phyloP scores from a whole-genome alignment of 1,140 invertebrate genomes.

The Brachionus asplanchnoidis region DNA sequence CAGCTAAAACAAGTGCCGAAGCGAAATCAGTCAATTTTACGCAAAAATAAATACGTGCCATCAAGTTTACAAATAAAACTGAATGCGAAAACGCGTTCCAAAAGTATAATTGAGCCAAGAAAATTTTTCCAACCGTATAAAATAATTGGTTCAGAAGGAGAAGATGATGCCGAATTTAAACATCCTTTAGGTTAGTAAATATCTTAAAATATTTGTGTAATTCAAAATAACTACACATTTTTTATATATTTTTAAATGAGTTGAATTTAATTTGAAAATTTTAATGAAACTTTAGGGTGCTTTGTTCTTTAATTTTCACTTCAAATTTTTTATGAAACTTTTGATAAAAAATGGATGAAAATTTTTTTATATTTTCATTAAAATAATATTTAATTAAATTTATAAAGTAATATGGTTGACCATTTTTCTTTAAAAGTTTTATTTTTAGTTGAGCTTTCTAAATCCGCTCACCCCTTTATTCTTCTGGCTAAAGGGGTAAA shows the following conservation, averaged over 20 bases:
- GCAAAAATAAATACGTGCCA: slow-evolving; percentile 18
- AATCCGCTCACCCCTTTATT: too few species aligned
- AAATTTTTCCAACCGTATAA: slow-evolving; percentile 33
- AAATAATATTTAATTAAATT: too few species aligned
- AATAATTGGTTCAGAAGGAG: slow-evolving; percentile 27
- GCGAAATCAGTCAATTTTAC: slow-evolving; percentile 5
- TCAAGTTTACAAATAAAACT: slow-evolving; percentile 29
- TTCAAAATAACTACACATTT: too few species aligned
- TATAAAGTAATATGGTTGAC: too few species aligned
- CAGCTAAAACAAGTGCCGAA: slow-evolving; percentile 2
- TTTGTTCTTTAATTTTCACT: too few species aligned
- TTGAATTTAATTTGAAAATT: not conserved
- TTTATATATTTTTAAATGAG: not conserved
- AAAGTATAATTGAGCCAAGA: slow-evolving; percentile 25
- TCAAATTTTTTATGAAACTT: too few species aligned
- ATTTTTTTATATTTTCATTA: too few species aligned
- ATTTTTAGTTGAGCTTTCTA: too few species aligned
- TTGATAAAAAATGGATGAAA: too few species aligned
- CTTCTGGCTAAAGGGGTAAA: too few species aligned
- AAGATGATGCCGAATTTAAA: slow-evolving; percentile 21
- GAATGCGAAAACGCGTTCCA: not conserved
- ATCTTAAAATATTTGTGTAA: not conserved
- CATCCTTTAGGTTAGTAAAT: slow-evolving; percentile 3
- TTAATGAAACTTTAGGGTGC: too few species aligned
- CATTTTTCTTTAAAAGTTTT: too few species aligned